Evolutionary conservation across 2,797 vertebrate species (phyloP), one percentile per base, ranked within the genome.

Genomic region (Setipinna tenuifilis): DNA sequence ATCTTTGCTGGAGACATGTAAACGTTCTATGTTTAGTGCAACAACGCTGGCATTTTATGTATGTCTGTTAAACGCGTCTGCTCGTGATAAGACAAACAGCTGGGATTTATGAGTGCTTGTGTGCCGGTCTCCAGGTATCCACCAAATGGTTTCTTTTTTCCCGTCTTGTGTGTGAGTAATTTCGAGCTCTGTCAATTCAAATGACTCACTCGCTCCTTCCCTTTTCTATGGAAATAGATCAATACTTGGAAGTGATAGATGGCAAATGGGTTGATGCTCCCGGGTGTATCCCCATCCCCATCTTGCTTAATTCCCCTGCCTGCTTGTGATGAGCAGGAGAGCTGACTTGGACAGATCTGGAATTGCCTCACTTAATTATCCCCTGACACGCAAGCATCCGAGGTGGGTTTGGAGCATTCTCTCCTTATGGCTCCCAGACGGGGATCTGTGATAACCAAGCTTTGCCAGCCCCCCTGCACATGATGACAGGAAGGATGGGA

Each of bases 351-450:
- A 94, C 92, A 88, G 90, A 91, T 93, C 90, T 91, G 84, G 89
- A 87, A 88, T 88, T 23, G 17, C 65, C 87, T 84, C 82, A 21
- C 83, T 91, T 94, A 94, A 94, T 93, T 93, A 92, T 82, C 85
- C 88, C 87, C 91, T 90, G 92, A 92, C 91, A 91, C 90, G 87
- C 85, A 89, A 88, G 90, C 88, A 88, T 89, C 84, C n/a, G 86
- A 90, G 57, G 87, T 78, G 71, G 71, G 35, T 78, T 35, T 19
- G 19, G 71, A 41, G 31, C 31, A 17, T 16, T 41, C 35, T 78
- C 71, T 78, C 71, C 16, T 78, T 31, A 41, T 7, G 17, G 71
- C 31, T 35, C 71, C 31, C 16, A 2, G 71, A 78, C 17, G 71
- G 71, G 31, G 16, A 78, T 78, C 17, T 35, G 35, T 78, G 71